Evolutionary conservation across 2,888 invertebrate species (phyloP).

Genomic region (Chromoteleia sp.): DNA sequence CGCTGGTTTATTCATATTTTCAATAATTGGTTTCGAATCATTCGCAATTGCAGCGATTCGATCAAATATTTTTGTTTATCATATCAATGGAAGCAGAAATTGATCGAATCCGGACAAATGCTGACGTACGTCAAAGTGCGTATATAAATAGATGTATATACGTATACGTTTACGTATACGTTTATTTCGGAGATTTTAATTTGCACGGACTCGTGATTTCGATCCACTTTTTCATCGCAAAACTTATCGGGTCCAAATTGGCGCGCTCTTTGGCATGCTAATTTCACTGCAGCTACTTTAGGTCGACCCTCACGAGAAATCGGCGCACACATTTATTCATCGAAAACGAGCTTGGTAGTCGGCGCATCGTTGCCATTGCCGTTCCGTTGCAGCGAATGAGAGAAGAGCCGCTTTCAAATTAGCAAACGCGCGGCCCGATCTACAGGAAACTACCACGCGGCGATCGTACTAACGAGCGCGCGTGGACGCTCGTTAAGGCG

Average conservation of each 20-base stretch:
- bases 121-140: no score
- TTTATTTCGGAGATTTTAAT: not conserved
- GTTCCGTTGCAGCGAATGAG: constrained; percentile 70
- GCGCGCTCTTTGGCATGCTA: constrained; percentile 76
- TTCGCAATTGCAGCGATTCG: no score
- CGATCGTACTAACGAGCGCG: constrained; percentile 75
- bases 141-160: no score
- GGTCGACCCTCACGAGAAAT: constrained; percentile 66
- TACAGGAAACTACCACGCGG: constrained; percentile 67
- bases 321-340: constrained; percentile 66
- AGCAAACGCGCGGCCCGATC: constrained; percentile 71
- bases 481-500: constrained; percentile 76
- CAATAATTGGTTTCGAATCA: no score
- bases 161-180: no score
- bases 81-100: no score
- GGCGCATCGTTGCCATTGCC: constrained; percentile 63
- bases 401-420: constrained; percentile 74
- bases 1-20: no score
- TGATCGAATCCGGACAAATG: no score
- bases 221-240: constrained; percentile 41
- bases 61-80: no score
- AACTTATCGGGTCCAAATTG: constrained; percentile 73
- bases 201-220: constrained; percentile 12
- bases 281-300: constrained; percentile 62
- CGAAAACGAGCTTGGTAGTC: constrained; percentile 55